These are phyloP conservation scores for Pseudomugil gertrudae DNA, from an alignment of 2,797 vertebrate genomes.

Conservation along the genomic window DNA sequence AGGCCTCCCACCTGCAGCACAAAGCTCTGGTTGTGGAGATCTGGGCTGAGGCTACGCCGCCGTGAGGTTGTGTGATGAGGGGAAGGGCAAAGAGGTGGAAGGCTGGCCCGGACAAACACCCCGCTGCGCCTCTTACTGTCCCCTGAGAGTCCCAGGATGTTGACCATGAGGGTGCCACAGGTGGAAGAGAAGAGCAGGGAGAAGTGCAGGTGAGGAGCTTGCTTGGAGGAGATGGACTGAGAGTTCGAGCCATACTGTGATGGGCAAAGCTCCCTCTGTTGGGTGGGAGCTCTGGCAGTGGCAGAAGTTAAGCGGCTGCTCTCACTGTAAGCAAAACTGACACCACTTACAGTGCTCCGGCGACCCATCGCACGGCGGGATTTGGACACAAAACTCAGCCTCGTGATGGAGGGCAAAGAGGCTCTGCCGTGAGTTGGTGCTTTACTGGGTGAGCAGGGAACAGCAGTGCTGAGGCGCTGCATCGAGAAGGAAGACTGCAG, in stretches of 20 bases:
- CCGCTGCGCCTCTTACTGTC: conserved; percentile 72
- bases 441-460: conserved; percentile 55
- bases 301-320: conserved; percentile 53
- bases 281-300: conserved; percentile 5
- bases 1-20: conserved; percentile 74
- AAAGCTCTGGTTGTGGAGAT: conserved; percentile 76
- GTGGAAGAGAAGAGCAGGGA: conserved; percentile 77
- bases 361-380: conserved; percentile 68
- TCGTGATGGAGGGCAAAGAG: conserved; percentile 80
- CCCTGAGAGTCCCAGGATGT: conserved; percentile 77
- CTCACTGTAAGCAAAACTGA: conserved; percentile 63
- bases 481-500: conserved; percentile 47
- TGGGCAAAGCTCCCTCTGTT: conserved; percentile 26
- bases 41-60: conserved; percentile 76
- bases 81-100: conserved; percentile 78
- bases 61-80: conserved; percentile 68
- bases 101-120: conserved; percentile 76
- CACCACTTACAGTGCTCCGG: conserved; percentile 76
- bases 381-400: conserved; percentile 75
- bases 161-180: conserved; percentile 73
- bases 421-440: conserved; percentile 63
- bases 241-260: conserved; percentile 63
- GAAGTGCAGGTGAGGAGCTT: conserved; percentile 77
- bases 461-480: conserved; percentile 65
- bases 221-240: conserved; percentile 59